Conservation (phyloP, 1,140 invertebrate species). For the Papilio xuthus region DNA sequence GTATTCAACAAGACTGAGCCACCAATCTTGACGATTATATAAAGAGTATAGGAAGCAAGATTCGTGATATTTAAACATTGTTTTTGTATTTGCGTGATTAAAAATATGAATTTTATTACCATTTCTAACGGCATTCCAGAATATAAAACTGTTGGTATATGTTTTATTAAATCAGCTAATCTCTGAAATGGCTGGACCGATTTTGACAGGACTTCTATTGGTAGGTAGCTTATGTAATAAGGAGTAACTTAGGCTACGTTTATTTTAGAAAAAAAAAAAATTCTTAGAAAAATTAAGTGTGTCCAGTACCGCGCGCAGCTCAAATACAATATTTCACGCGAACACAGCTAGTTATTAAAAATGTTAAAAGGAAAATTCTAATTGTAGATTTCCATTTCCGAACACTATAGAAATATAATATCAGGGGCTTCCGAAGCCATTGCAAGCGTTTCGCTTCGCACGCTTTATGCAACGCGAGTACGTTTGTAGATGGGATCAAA, state of each 20-base stretch:
- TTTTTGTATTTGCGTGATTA: background rate
- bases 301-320: no score
- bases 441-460: background rate
- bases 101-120: background rate
- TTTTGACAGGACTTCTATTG: no score
- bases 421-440: slow-evolving; percentile 1
- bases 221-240: no score
- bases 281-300: no score
- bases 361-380: no score
- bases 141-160: background rate
- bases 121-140: background rate
- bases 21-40: background rate
- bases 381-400: background rate
- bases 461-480: slow-evolving; percentile 5
- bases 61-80: background rate
- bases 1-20: background rate
- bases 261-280: no score
- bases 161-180: no score
- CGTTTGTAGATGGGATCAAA: background rate
- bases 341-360: no score
- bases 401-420: background rate
- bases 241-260: no score
- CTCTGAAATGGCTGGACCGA: no score
- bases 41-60: background rate
- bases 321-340: no score